These are phyloP conservation scores for Festucalex cinctus DNA, from an alignment of 2,113 vertebrate genomes.

Conservation along the genomic window DNA sequence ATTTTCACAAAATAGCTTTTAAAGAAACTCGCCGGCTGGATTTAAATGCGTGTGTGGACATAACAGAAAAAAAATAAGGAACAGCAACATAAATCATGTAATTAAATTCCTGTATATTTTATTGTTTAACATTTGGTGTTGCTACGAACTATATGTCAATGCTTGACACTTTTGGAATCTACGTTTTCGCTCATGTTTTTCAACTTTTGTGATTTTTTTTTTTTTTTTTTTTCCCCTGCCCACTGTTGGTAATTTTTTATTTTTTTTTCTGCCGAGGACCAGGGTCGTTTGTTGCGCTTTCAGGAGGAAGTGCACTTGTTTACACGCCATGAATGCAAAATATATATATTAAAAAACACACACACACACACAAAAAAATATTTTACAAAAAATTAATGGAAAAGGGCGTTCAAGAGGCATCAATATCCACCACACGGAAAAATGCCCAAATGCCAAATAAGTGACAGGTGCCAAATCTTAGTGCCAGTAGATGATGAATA, in stretches of 20 bases:
- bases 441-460: conserved; percentile 73
- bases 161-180: conserved; percentile 76
- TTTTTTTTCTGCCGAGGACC: conserved; percentile 63
- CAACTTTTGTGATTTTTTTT: conserved; percentile 54
- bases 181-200: conserved; percentile 36
- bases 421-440: conserved; percentile 50
- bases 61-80: conserved; percentile 75
- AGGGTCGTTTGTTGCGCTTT: conserved; percentile 59
- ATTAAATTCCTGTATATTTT: conserved; percentile 96
- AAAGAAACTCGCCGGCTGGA: conserved; percentile 91
- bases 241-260: conserved; percentile 60
- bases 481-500: conserved; percentile 69
- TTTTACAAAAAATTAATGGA: conserved; percentile 34
- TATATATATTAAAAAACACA: background rate
- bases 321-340: conserved; percentile 60
- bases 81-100: conserved; percentile 93
- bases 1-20: conserved; percentile 99
- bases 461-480: conserved; percentile 73
- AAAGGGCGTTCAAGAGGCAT: conserved; percentile 59
- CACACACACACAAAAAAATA: conserved; percentile 11
- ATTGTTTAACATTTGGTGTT: conserved; percentile 98
- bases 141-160: conserved; percentile 89
- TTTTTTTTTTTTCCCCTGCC: conserved; percentile 52
- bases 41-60: conserved; percentile 67
- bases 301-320: conserved; percentile 56